Evolutionary conservation across 2,797 vertebrate genomes (phyloP).

Genomic region (Myotis findleyi): DNA sequence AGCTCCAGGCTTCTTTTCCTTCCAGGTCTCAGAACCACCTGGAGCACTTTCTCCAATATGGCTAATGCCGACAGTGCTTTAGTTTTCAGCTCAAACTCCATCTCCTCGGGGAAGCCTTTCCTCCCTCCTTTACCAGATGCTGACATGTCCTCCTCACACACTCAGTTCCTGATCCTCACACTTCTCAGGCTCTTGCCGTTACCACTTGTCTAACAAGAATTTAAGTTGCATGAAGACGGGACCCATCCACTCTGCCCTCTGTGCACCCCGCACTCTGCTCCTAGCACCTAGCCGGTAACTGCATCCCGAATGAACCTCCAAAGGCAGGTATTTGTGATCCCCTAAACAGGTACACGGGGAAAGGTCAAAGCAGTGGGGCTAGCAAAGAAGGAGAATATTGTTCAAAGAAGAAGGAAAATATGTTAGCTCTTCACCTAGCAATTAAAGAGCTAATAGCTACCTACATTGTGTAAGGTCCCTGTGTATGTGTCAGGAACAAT

Average conservation of each 20-base stretch:
- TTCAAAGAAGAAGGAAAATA: neutral
- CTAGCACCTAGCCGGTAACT: neutral
- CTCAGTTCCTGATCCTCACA: neutral
- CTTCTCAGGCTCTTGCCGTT: neutral
- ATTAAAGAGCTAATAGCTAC: neutral
- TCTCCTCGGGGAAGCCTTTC: neutral
- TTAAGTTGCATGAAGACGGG: neutral
- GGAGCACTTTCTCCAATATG: neutral
- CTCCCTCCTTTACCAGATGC: neutral
- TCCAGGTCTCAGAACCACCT: neutral
- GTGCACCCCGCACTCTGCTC: neutral
- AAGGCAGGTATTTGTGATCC: neutral
- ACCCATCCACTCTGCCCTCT: neutral
- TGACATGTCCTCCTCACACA: neutral
- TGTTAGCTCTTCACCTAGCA: neutral
- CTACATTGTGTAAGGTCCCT: neutral
- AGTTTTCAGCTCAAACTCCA: neutral
- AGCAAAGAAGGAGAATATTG: neutral
- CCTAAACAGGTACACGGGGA: neutral
- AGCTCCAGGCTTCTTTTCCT: neutral
- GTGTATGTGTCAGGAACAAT: neutral
- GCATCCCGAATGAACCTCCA: neutral
- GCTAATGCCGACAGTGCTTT: neutral
- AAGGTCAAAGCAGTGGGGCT: neutral
- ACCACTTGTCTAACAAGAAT: neutral